Evolutionary conservation across 2,888 invertebrate species (phyloP).

Genomic region (Eremobia ochroleuca): DNA sequence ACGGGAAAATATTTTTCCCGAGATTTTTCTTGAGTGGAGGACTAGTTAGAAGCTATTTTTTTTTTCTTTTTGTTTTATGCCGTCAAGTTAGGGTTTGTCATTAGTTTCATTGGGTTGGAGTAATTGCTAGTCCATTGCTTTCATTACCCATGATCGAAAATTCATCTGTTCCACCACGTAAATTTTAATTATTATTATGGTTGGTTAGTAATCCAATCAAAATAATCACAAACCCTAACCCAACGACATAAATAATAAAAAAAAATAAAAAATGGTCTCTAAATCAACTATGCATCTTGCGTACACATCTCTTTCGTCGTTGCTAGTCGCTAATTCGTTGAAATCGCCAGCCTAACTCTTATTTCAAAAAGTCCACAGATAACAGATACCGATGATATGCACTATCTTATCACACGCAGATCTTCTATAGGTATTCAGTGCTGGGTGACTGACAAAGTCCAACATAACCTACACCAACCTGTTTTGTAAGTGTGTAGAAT

Average conservation of each 20-base stretch:
- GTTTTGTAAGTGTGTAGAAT: not conserved
- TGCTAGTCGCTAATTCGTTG: too few relatives aligned
- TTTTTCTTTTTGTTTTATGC: not conserved
- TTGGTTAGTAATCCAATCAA: too few relatives aligned
- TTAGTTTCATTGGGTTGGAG: not conserved
- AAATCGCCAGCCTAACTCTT: too few relatives aligned
- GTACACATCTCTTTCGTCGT: too few relatives aligned
- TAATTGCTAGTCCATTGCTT: too few relatives aligned
- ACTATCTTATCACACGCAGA: not conserved
- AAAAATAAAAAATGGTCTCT: too few relatives aligned
- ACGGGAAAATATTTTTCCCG: slow-evolving; percentile 23
- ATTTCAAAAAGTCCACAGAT: not conserved
- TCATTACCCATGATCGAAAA: too few relatives aligned
- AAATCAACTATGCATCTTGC: too few relatives aligned
- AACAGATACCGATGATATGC: not conserved
- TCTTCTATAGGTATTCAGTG: not conserved
- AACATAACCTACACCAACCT: not conserved
- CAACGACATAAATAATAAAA: too few relatives aligned
- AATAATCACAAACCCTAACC: too few relatives aligned
- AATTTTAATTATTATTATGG: too few relatives aligned
- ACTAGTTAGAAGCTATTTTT: slow-evolving; percentile 7
- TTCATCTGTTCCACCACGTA: too few relatives aligned
- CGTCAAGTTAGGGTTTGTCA: not conserved
- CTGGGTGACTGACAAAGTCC: not conserved
- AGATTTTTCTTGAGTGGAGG: slow-evolving; percentile 5